Conservation (phyloP, 1,140 invertebrate species). For the Drosophila melanica region DNA sequence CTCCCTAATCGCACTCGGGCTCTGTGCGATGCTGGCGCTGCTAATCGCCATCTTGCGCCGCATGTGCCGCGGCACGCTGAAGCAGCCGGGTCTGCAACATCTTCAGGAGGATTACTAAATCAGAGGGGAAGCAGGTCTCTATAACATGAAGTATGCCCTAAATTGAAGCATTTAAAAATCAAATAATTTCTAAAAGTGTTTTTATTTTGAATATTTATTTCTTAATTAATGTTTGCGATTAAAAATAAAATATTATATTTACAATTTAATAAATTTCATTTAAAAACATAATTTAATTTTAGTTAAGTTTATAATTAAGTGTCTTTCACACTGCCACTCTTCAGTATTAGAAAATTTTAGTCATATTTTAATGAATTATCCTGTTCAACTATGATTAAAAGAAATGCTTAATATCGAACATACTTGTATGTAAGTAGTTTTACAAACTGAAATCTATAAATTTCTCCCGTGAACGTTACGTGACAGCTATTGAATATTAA, state of each 20-base stretch:
- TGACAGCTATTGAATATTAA: slow-evolving; percentile 71
- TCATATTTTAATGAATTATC: not conserved
- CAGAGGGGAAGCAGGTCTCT: not conserved
- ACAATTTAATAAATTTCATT: no score
- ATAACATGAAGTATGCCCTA: not conserved
- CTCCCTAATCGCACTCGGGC: slow-evolving; percentile 85
- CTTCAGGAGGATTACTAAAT: slow-evolving; percentile 68
- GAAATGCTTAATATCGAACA: slow-evolving; percentile 4
- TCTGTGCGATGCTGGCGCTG: slow-evolving; percentile 82
- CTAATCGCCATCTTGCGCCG: slow-evolving; percentile 84
- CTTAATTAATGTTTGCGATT: no score
- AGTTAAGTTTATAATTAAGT: no score
- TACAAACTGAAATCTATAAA: slow-evolving; percentile 52
- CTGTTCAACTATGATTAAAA: not conserved
- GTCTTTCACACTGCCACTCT: slow-evolving; percentile 11
- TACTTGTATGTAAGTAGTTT: slow-evolving; percentile 64
- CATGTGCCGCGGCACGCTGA: slow-evolving; percentile 78
- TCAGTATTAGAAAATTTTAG: not conserved
- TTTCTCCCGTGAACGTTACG: slow-evolving; percentile 61
- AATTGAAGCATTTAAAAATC: not conserved
- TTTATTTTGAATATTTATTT: no score
- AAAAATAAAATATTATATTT: no score
- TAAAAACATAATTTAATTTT: no score
- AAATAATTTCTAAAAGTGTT: not conserved
- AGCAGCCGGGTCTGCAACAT: slow-evolving; percentile 59